Conservation (phyloP, 2,888 invertebrate genomes). For the Ligdia adustata region DNA sequence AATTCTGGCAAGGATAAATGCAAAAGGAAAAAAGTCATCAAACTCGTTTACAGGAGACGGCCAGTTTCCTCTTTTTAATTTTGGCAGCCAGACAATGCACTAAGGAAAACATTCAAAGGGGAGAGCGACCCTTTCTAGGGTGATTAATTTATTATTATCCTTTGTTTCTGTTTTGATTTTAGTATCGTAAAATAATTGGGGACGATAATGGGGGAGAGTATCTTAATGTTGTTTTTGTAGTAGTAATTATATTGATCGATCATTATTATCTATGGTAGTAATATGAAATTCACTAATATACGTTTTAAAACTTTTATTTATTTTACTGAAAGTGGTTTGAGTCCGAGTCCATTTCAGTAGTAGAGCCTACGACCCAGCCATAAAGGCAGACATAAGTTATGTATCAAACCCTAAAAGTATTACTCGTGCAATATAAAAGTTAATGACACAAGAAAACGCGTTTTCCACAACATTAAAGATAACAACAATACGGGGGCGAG, state of each 20-base stretch:
- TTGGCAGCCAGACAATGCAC: slow-evolving; percentile 78
- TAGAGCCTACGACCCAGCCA: slow-evolving; percentile 15
- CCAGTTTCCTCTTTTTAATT: slow-evolving; percentile 78
- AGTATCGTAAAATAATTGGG: slow-evolving; percentile 51
- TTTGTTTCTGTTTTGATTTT: slow-evolving; percentile 80
- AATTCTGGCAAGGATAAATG: no score
- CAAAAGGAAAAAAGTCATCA: slow-evolving; percentile 59
- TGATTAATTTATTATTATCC: slow-evolving; percentile 82
- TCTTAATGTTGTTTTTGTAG: no score
- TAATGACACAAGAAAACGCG: slow-evolving; percentile 85
- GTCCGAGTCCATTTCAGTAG: background rate
- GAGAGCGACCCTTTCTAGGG: slow-evolving; percentile 72
- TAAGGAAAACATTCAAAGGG: slow-evolving; percentile 78
- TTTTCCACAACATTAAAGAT: slow-evolving; percentile 85
- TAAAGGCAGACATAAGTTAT: slow-evolving; percentile 68
- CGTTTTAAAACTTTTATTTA: no score
- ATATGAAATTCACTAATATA: no score
- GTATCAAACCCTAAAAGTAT: slow-evolving; percentile 82
- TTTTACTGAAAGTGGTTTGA: slow-evolving; percentile 1
- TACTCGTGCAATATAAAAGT: slow-evolving; percentile 84
- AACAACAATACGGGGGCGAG: slow-evolving; percentile 84
- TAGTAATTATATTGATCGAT: no score
- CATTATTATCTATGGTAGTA: no score
- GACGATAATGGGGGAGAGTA: slow-evolving; percentile 15
- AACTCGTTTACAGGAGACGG: slow-evolving; percentile 61